Evolutionary conservation across 2,888 invertebrate genomes (phyloP).

Genomic region (Cheilosia variabilis): DNA sequence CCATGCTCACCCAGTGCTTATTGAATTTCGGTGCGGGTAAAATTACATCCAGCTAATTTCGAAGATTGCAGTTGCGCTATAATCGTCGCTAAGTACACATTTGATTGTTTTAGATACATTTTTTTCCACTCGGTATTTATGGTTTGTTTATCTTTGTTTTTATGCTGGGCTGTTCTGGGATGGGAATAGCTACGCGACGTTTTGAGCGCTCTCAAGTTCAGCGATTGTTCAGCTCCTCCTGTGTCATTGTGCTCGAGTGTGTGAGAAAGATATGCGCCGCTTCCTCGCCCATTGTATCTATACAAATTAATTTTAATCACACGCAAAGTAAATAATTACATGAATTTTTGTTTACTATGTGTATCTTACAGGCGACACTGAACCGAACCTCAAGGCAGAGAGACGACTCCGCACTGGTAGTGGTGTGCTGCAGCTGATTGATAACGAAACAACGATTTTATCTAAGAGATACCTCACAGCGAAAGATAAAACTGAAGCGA

Average conservation of each 20-base stretch:
- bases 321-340: constrained; percentile 64
- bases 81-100: constrained; percentile 68
- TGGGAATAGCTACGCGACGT: constrained; percentile 34
- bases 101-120: constrained; percentile 65
- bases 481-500: constrained; percentile 33
- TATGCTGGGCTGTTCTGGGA: constrained; percentile 19
- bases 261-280: constrained; percentile 51
- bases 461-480: constrained; percentile 49
- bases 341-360: constrained; percentile 35
- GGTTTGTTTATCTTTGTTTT: constrained; percentile 42
- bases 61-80: constrained; percentile 52
- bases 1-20: constrained; percentile 1
- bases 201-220: constrained; percentile 56
- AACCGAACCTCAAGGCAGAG: constrained; percentile 35
- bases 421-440: constrained; percentile 46
- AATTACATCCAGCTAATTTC: constrained; percentile 53
- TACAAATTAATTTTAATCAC: constrained; percentile 68
- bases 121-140: not conserved
- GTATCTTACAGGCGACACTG: constrained; percentile 64
- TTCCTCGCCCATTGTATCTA: constrained; percentile 44
- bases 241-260: constrained; percentile 60
- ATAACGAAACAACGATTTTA: constrained; percentile 65
- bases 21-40: constrained; percentile 28
- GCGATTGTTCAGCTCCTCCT: constrained; percentile 25
- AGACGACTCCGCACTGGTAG: constrained; percentile 12